A percentile compares a stretch with the other conserved stretches of the same genome.
These are phyloP conservation scores for Glaucomys volans DNA, from an alignment of 2,113 vertebrate species.

Conservation along the genomic window DNA sequence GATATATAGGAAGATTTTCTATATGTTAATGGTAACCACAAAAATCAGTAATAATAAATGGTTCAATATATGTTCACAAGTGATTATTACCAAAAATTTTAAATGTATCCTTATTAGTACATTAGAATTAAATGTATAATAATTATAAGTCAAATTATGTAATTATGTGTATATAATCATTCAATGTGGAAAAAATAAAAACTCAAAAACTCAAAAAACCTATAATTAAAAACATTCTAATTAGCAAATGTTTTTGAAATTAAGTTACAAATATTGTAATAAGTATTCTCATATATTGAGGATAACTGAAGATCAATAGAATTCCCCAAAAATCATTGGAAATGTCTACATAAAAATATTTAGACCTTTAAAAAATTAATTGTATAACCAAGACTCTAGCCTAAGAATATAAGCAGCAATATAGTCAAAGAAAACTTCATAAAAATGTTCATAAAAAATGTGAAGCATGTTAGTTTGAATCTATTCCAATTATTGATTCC, in stretches of 20 bases:
- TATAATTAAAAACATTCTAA: not conserved
- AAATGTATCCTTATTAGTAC: not conserved
- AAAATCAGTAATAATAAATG: not conserved
- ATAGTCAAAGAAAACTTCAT: constrained; percentile 33
- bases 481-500: too few relatives aligned
- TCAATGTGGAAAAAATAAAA: constrained; percentile 8
- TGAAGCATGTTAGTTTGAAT: too few relatives aligned
- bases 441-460: not conserved
- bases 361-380: not conserved
- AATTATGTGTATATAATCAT: not conserved
- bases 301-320: not conserved
- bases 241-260: not conserved
- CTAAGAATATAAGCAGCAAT: not conserved
- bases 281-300: not conserved
- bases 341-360: not conserved
- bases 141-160: not conserved
- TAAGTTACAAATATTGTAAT: not conserved
- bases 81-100: not conserved
- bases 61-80: not conserved
- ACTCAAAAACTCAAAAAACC: not conserved
- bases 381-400: not conserved
- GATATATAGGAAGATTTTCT: not conserved
- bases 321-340: not conserved
- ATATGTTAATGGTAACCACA: not conserved
- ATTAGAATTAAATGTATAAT: not conserved